Percentiles rank a stretch among this genome's conserved stretches.
These are phyloP conservation scores for Cydia fagiglandana DNA, from an alignment of 1,140 invertebrate genomes.

Conservation along the genomic window DNA sequence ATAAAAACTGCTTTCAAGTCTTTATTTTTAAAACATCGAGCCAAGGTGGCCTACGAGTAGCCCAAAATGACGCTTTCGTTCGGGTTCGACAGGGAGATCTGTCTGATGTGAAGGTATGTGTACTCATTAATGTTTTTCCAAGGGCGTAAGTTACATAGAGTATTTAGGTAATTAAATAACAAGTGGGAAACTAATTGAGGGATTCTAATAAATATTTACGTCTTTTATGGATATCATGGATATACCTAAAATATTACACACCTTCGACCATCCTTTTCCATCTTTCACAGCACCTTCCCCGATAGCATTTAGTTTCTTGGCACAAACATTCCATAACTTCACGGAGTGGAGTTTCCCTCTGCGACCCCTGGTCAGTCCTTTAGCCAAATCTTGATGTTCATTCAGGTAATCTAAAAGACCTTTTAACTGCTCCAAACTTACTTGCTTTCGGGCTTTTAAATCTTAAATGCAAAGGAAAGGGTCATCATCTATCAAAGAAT, in stretches of 20 bases:
- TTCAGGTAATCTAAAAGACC: slow-evolving; percentile 50
- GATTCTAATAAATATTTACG: no score
- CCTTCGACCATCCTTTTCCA: slow-evolving; percentile 54
- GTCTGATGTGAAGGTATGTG: no score
- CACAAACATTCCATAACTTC: slow-evolving; percentile 50
- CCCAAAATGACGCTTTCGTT: no score
- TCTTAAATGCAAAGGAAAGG: slow-evolving; percentile 34
- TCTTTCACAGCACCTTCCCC: slow-evolving; percentile 49
- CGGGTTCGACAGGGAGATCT: no score
- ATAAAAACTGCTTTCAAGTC: no score
- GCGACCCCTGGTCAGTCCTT: slow-evolving; percentile 43
- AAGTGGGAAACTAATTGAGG: no score
- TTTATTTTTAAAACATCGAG: no score
- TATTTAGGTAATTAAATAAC: no score
- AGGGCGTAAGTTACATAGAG: no score
- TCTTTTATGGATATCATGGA: not conserved
- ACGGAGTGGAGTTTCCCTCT: slow-evolving; percentile 44
- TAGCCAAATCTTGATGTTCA: slow-evolving; percentile 45
- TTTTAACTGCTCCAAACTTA: slow-evolving; percentile 46
- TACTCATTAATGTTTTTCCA: no score
- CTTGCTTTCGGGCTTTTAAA: slow-evolving; percentile 42
- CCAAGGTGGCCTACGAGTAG: no score
- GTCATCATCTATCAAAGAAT: not conserved
- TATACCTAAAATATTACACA: slow-evolving; percentile 30
- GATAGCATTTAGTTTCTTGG: slow-evolving; percentile 49